phyloP scores from a whole-genome alignment of 1,140 invertebrate genomes.

The Drosophila bifasciata region DNA sequence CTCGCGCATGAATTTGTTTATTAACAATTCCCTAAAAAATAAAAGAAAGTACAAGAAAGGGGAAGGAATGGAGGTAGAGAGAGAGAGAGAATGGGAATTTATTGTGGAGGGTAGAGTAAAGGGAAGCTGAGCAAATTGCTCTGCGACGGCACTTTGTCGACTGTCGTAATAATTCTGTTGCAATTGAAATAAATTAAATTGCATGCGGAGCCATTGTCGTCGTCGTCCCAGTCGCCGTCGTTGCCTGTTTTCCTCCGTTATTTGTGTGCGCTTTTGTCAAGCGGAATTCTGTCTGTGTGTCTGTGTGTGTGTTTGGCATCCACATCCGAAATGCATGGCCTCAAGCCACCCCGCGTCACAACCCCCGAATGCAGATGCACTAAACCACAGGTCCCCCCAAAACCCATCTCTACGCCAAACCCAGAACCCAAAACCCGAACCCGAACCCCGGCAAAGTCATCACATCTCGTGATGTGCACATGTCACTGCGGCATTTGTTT shows the following conservation, averaged over 20 bases:
- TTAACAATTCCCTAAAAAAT: slow-evolving; percentile 65
- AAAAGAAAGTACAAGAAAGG: slow-evolving; percentile 14
- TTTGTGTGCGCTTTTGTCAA: slow-evolving; percentile 65
- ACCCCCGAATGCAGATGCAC: slow-evolving; percentile 45
- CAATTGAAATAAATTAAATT: slow-evolving; percentile 83
- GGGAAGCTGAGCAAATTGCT: slow-evolving; percentile 58
- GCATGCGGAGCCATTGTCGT: slow-evolving; percentile 71
- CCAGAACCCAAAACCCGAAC: slow-evolving; percentile 30
- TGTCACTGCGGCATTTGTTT: slow-evolving; percentile 82
- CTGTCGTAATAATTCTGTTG: slow-evolving; percentile 76
- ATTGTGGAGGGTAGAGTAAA: neutral
- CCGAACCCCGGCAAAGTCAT: slow-evolving; percentile 55
- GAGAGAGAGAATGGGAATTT: no score
- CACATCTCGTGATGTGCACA: slow-evolving; percentile 76
- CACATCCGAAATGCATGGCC: slow-evolving; percentile 9
- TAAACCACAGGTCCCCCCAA: slow-evolving; percentile 46
- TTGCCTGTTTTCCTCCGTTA: slow-evolving; percentile 54
- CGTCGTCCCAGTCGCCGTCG: slow-evolving; percentile 48
- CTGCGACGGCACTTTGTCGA: slow-evolving; percentile 67
- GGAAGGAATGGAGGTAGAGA: no score
- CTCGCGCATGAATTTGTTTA: slow-evolving; percentile 71
- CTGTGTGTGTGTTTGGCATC: slow-evolving; percentile 20
- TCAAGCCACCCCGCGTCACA: slow-evolving; percentile 22
- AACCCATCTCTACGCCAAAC: neutral
- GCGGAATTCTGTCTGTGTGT: slow-evolving; percentile 38